Conservation (phyloP, 2,113 vertebrate species). For the Xenopus borealis region DNA sequence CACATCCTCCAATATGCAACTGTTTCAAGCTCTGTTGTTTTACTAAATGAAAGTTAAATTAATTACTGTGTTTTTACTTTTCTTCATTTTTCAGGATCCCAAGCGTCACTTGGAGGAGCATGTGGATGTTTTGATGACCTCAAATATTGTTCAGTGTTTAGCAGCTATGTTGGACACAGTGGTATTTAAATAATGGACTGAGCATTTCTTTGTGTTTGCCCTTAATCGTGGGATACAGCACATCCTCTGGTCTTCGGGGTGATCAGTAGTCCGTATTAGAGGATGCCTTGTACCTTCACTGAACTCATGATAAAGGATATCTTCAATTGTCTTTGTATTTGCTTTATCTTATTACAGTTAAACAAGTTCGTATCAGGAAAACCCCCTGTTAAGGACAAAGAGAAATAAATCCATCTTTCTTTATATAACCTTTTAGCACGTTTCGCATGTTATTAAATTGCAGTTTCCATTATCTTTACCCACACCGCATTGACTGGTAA, state of each 20-base stretch:
- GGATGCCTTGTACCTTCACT: background rate
- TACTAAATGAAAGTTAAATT: too few relatives aligned
- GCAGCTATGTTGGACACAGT: constrained; percentile 99
- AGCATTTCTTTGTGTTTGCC: constrained; percentile 62
- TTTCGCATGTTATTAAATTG: too few relatives aligned
- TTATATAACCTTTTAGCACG: too few relatives aligned
- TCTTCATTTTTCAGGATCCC: constrained; percentile 79
- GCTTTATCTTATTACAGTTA: background rate
- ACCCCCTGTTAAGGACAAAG: too few relatives aligned
- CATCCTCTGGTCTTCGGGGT: constrained; percentile 59
- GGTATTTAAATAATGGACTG: constrained; percentile 86
- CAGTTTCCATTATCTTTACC: too few relatives aligned
- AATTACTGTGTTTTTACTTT: background rate
- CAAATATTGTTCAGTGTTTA: constrained; percentile 98
- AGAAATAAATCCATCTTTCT: too few relatives aligned
- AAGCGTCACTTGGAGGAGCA: constrained; percentile 98
- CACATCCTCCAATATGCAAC: too few relatives aligned
- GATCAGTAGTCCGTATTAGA: background rate
- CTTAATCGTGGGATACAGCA: constrained; percentile 57
- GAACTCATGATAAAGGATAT: constrained; percentile 5
- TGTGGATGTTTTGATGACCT: constrained; percentile 97
- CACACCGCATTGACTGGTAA: too few relatives aligned
- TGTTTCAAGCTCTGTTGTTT: too few relatives aligned
- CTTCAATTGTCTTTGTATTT: background rate
- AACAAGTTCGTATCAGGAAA: too few relatives aligned